Evolutionary conservation across 2,888 invertebrate genomes (phyloP).

Genomic region (Boloria euphrosyne): DNA sequence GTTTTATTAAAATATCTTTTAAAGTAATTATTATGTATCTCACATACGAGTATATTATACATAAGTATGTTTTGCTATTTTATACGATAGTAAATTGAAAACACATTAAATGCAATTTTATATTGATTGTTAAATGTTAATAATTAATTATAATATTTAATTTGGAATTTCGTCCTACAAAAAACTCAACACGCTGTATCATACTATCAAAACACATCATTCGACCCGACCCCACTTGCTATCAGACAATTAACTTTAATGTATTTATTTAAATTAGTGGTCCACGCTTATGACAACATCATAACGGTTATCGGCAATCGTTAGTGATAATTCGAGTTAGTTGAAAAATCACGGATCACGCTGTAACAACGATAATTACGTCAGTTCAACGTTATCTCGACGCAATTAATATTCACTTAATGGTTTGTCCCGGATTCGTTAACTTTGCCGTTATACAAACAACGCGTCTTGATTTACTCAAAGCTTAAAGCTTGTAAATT

Average conservation of each 20-base stretch:
- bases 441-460: too few relatives aligned
- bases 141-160: conserved; percentile 1
- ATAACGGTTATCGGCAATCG: conserved; percentile 37
- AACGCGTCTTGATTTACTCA: too few relatives aligned
- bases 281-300: conserved; percentile 39
- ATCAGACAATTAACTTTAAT: conserved; percentile 80
- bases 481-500: too few relatives aligned
- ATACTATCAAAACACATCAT: conserved; percentile 39
- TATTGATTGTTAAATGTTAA: not conserved
- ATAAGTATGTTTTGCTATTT: too few relatives aligned
- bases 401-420: not conserved
- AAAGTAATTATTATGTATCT: too few relatives aligned
- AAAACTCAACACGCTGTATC: conserved; percentile 29
- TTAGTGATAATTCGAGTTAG: conserved; percentile 41
- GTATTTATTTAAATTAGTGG: conserved; percentile 77
- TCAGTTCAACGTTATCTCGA: conserved; percentile 13
- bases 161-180: not conserved
- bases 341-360: conserved; percentile 25
- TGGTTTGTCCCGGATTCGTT: not conserved
- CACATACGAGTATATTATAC: too few relatives aligned
- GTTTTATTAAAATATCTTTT: too few relatives aligned
- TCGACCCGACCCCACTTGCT: conserved; percentile 60
- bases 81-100: not conserved
- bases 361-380: conserved; percentile 16
- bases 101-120: not conserved